These are phyloP conservation scores for Achlya flavicornis DNA, from an alignment of 2,888 invertebrate genomes.

Conservation along the genomic window DNA sequence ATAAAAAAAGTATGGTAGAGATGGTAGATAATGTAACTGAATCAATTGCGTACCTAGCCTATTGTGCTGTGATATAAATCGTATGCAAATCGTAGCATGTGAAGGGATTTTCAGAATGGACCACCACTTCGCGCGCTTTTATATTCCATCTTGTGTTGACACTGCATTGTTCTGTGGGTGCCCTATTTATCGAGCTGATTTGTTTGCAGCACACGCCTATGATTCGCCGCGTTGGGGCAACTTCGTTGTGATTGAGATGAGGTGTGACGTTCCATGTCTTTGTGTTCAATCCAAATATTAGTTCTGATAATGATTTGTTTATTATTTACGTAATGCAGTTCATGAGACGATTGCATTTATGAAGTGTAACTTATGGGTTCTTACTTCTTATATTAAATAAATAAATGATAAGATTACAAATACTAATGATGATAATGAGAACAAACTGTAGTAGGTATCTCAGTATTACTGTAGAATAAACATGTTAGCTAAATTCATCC, in stretches of 20 bases:
- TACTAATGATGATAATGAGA: too few relatives aligned
- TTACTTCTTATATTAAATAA: too few relatives aligned
- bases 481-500: neutral
- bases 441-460: too few relatives aligned
- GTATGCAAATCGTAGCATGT: slow-evolving; percentile 47
- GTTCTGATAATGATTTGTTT: slow-evolving; percentile 24
- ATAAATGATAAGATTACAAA: neutral
- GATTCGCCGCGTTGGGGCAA: slow-evolving; percentile 35
- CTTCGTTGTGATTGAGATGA: slow-evolving; percentile 66
- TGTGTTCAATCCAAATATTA: slow-evolving; percentile 52
- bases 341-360: neutral
- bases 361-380: neutral
- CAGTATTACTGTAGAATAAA: neutral
- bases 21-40: neutral
- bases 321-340: neutral
- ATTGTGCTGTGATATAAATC: neutral
- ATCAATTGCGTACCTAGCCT: neutral
- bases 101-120: slow-evolving; percentile 44
- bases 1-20: too few relatives aligned
- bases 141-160: slow-evolving; percentile 79
- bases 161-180: slow-evolving; percentile 72
- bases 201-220: slow-evolving; percentile 71
- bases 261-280: slow-evolving; percentile 54
- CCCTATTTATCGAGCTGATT: slow-evolving; percentile 76
- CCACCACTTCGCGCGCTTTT: slow-evolving; percentile 66